These are phyloP conservation scores for Acrocephalus scirpaceus DNA, from an alignment of 2,797 vertebrate genomes.

Conservation along the genomic window DNA sequence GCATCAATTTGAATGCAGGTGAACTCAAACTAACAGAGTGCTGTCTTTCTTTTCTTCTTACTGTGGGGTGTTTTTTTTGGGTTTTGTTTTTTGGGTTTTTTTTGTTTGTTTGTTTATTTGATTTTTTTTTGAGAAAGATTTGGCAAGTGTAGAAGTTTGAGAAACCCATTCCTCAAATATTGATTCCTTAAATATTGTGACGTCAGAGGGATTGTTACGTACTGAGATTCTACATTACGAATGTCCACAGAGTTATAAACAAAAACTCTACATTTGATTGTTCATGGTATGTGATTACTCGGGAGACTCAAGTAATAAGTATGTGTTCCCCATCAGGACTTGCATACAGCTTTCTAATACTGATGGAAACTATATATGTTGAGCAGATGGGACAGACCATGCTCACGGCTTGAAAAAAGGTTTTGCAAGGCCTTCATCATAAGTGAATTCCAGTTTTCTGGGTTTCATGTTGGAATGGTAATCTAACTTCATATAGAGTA, in stretches of 20 bases:
- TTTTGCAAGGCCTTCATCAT: background rate
- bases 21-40: background rate
- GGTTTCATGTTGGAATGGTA: background rate
- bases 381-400: background rate
- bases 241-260: background rate
- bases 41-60: background rate
- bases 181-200: background rate
- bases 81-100: background rate
- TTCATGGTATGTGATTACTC: background rate
- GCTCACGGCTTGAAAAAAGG: background rate
- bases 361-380: background rate
- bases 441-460: constrained; percentile 1
- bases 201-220: background rate
- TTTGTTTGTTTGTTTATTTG: no score
- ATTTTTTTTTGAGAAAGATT: background rate
- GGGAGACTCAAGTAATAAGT: background rate
- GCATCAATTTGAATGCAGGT: background rate
- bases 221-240: background rate
- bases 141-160: background rate
- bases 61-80: no score
- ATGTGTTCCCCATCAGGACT: background rate
- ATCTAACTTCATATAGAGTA: constrained; percentile 6
- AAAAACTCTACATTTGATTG: background rate
- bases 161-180: background rate
- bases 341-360: background rate